A percentile compares a stretch with the other conserved stretches of the same genome.
Conservation (phyloP, 2,888 invertebrate species). For the Nysson spinosus region DNA sequence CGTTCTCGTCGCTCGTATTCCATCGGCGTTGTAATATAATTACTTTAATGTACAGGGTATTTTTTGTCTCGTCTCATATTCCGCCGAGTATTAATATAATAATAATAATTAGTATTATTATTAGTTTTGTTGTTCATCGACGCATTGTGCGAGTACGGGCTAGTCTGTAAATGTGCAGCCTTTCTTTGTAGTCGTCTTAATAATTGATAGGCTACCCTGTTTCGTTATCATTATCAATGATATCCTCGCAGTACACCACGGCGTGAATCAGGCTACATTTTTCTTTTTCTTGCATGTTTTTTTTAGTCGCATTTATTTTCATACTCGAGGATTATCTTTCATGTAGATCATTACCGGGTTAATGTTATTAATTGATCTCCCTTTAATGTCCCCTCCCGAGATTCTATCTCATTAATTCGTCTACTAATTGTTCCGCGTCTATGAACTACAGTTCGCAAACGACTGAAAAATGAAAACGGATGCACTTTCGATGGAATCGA, state of each 20-base stretch:
- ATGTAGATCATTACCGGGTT: slow-evolving; percentile 42
- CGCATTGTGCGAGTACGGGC: slow-evolving; percentile 24
- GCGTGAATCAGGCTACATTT: slow-evolving; percentile 21
- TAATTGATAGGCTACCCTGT: slow-evolving; percentile 77
- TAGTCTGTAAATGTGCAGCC: slow-evolving; percentile 47
- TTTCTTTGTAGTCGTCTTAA: slow-evolving; percentile 61
- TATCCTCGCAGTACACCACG: slow-evolving; percentile 56
- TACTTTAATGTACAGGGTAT: slow-evolving; percentile 10
- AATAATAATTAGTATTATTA: slow-evolving; percentile 2
- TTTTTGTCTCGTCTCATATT: background rate
- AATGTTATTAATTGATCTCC: background rate
- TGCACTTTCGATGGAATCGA: slow-evolving; percentile 26
- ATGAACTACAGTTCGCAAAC: slow-evolving; percentile 34
- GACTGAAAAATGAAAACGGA: slow-evolving; percentile 27
- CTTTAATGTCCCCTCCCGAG: background rate
- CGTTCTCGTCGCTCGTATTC: slow-evolving; percentile 19
- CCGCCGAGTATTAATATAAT: background rate
- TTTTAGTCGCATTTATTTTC: background rate
- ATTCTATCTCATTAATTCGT: background rate
- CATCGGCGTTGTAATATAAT: slow-evolving; percentile 9
- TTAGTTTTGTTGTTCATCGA: slow-evolving; percentile 21
- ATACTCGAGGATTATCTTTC: slow-evolving; percentile 13
- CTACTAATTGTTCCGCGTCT: slow-evolving; percentile 15
- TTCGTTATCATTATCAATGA: slow-evolving; percentile 73
- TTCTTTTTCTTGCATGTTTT: slow-evolving; percentile 7